Evolutionary conservation across 2,113 vertebrate species (phyloP), one percentile per base, ranked within the genome.

Genomic region (Rhynchomys soricoides): DNA sequence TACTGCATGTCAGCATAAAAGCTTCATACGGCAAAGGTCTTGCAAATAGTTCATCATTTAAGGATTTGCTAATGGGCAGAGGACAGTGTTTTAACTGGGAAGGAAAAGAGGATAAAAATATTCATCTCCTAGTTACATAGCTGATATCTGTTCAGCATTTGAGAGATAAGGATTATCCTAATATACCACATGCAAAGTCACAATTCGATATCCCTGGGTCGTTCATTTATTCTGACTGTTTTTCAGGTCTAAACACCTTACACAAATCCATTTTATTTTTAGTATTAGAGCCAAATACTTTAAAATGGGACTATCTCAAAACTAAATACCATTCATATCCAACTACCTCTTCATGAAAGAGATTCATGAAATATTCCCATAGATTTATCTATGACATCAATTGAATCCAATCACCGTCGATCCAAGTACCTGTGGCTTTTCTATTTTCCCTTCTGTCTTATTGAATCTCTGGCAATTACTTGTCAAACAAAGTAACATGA

Each of bases 321-420:
- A 73, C 34, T n/a, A 8, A 95, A 86, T 68, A 91, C 77, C 22
- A 85, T 62, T 89, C 3, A 52, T 86, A 19, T 85, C 34, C 34
- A 90, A n/a, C 22, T 83, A 77, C 7, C 5, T 10, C 48, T 64
- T 4, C 40, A 86, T 57, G 45, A 95, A 73, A 91, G 43, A 57
- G 57, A 91, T 96, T 90, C 87, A 74, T 91, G 52, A 86, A 89
- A 82, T 43, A 90, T 86, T 95, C 55, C 86, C 68, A n/a, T 87
- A 16, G 6, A 64, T 89, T 90, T 96, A 62, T 74, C 68, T 92
- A 7, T 59, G 86, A 40, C 73, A 29, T 48, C 29, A 22, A 96
- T 21, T 95, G 55, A 95, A 85, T 71, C 9, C 22, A 13, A 17
- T 81, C n/a, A 91, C 66, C 64, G 29, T 85, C 62, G 85, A 70